These are phyloP conservation scores for Tamandua tetradactyla DNA, from an alignment of 2,797 vertebrate genomes.

Conservation along the genomic window DNA sequence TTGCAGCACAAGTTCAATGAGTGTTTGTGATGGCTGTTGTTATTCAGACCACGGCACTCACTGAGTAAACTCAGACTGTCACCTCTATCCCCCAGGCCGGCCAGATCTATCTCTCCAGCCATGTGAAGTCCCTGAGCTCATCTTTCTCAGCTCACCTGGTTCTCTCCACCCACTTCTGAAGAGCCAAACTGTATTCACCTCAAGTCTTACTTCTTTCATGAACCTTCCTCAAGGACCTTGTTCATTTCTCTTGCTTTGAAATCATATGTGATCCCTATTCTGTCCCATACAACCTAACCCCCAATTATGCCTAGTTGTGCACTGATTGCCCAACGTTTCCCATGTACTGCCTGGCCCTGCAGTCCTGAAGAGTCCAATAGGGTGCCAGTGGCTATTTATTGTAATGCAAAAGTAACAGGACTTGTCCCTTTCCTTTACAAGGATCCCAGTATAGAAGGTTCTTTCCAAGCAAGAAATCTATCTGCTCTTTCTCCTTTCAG, in stretches of 20 bases:
- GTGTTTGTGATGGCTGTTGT: neutral
- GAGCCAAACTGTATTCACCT: fast-evolving
- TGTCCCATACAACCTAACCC: fast-evolving
- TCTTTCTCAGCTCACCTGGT: neutral
- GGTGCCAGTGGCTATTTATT: neutral
- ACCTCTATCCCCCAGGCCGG: neutral
- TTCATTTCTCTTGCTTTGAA: neutral
- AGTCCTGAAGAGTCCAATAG: neutral
- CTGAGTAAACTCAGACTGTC: neutral
- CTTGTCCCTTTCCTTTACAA: neutral
- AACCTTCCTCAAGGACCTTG: neutral
- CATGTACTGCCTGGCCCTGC: neutral
- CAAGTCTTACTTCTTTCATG: neutral
- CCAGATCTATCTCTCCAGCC: neutral
- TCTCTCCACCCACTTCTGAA: neutral
- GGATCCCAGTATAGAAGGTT: neutral
- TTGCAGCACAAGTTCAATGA: fast-evolving
- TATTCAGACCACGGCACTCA: neutral
- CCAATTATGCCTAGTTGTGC: neutral
- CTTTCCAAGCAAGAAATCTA: neutral
- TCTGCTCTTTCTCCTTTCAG: neutral
- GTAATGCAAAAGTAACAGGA: neutral
- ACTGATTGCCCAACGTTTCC: neutral
- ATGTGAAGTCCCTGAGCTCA: neutral
- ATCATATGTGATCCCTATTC: neutral